phyloP scores from a whole-genome alignment of 1,140 invertebrate species.

The Ctenoplectra terminalis region DNA sequence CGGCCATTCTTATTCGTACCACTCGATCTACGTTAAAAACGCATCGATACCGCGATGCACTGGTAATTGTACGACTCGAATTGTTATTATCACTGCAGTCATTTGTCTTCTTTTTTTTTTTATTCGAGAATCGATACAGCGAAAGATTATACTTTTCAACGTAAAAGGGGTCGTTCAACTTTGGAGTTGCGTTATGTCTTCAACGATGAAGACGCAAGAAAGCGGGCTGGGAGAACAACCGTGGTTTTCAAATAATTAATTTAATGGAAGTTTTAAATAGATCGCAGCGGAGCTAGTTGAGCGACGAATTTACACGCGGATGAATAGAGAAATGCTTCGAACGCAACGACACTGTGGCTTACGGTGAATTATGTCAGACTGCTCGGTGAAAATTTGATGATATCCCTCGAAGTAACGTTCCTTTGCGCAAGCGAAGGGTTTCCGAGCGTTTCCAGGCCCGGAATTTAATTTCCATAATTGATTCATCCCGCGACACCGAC shows the following conservation, averaged over 20 bases:
- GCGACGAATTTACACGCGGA: not conserved
- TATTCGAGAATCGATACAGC: too few species aligned
- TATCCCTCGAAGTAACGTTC: not conserved
- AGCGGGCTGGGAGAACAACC: not conserved
- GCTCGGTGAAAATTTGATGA: not conserved
- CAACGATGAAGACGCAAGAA: not conserved
- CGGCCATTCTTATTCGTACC: too few species aligned
- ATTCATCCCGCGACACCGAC: not conserved
- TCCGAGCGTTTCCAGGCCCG: not conserved
- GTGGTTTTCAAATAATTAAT: conserved; percentile 19
- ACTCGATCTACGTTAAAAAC: too few species aligned
- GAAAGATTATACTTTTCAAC: not conserved
- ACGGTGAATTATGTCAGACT: not conserved
- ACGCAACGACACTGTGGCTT: not conserved
- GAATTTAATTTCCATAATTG: conserved; percentile 35
- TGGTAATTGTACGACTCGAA: too few species aligned
- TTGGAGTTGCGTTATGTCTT: not conserved
- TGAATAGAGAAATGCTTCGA: not conserved
- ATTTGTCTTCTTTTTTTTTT: too few species aligned
- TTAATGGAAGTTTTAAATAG: not conserved
- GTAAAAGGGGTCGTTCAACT: not conserved
- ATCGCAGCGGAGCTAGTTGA: not conserved
- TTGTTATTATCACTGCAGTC: too few species aligned
- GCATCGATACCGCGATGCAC: too few species aligned
- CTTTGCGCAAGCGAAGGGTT: not conserved